Evolutionary conservation across 2,113 vertebrate genomes (phyloP).

Genomic region (Phyllostomus hastatus): DNA sequence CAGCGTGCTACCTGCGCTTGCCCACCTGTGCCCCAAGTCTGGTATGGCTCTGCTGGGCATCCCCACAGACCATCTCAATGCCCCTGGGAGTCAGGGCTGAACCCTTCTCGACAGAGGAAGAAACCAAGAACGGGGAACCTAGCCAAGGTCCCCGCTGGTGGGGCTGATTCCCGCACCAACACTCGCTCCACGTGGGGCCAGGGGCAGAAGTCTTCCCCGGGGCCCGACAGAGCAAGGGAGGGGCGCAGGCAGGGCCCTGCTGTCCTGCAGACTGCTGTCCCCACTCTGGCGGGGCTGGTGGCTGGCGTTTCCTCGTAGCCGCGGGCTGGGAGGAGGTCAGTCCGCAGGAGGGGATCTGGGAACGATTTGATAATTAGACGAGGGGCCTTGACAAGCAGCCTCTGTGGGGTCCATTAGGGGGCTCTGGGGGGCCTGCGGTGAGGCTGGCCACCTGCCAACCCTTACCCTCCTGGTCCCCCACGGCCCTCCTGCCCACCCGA

Average conservation of each 20-base stretch:
- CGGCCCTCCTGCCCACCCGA: neutral
- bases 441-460: slow-evolving; percentile 51
- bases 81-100: neutral
- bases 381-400: slow-evolving; percentile 66
- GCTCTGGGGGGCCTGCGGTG: neutral
- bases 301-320: slow-evolving; percentile 48
- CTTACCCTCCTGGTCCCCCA: neutral
- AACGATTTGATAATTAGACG: slow-evolving; percentile 76
- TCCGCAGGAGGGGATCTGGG: slow-evolving; percentile 68
- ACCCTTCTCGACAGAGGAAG: neutral
- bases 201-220: neutral
- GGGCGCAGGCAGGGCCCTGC: neutral
- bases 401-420: slow-evolving; percentile 56
- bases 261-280: neutral
- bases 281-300: neutral
- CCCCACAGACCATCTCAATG: neutral
- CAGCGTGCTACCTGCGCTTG: neutral
- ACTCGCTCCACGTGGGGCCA: neutral
- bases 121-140: neutral
- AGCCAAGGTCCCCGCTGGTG: neutral
- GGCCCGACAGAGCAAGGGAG: neutral
- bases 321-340: neutral
- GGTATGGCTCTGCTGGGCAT: neutral
- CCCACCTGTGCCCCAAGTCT: neutral
- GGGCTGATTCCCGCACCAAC: neutral